Percentiles rank a stretch among this genome's conserved stretches.
Evolutionary conservation across 2,888 invertebrate genomes (phyloP).

Genomic region (Cenopis cana): DNA sequence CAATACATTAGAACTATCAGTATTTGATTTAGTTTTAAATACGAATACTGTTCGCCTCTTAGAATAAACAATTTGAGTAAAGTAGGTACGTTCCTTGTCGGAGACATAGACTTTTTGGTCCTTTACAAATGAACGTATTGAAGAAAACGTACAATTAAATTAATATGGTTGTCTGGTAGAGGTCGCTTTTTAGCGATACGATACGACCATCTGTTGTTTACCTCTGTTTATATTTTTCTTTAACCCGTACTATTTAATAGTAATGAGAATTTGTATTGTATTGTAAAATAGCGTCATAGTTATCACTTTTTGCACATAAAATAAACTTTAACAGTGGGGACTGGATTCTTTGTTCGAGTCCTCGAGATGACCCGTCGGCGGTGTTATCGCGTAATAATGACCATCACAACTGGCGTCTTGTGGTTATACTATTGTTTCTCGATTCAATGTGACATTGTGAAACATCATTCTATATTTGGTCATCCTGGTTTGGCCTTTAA

Average conservation of each 20-base stretch:
- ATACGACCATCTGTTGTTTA: too few species aligned
- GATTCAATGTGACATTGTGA: neutral
- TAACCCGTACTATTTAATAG: too few species aligned
- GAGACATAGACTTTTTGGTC: neutral
- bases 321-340: neutral
- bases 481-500: neutral
- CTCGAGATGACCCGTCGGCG: conserved; percentile 3
- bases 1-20: too few species aligned
- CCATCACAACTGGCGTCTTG: neutral
- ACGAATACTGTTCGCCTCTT: neutral
- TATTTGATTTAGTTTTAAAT: neutral
- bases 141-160: neutral
- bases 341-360: conserved; percentile 19
- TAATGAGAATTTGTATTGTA: neutral
- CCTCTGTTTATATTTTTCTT: too few species aligned
- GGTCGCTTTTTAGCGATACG: too few species aligned
- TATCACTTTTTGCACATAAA: conserved; percentile 13
- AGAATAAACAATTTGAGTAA: neutral
- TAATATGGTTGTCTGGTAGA: too few species aligned
- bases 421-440: neutral
- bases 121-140: neutral
- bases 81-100: neutral
- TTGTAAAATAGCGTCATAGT: neutral
- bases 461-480: neutral
- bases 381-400: conserved; percentile 18